Evolutionary conservation across 1,140 invertebrate species (phyloP).

Genomic region (Rhynchophorus ferrugineus): DNA sequence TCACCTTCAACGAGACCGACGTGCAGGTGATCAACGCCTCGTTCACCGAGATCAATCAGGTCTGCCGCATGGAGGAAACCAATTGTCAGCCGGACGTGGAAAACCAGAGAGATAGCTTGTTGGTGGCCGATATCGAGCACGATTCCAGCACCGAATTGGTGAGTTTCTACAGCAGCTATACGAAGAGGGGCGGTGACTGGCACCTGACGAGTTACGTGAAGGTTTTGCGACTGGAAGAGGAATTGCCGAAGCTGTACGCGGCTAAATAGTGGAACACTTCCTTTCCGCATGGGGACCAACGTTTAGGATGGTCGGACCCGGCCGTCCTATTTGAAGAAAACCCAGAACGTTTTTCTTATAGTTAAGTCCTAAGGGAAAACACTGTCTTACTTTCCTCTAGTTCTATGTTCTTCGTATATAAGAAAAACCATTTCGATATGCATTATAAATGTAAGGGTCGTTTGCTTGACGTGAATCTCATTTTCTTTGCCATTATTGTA

Average conservation of each 20-base stretch:
- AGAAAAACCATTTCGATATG: no score
- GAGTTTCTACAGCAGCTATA: constrained; percentile 60
- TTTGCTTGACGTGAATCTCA: background rate
- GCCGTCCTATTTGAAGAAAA: no score
- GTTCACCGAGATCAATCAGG: constrained; percentile 61
- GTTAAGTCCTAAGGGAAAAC: no score
- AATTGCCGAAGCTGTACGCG: constrained; percentile 57
- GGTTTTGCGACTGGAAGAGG: constrained; percentile 57
- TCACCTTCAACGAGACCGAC: constrained; percentile 64
- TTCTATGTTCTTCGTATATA: no score
- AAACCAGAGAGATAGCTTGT: constrained; percentile 59
- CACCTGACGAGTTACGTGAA: constrained; percentile 54
- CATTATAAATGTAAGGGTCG: no score
- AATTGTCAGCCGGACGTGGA: constrained; percentile 64
- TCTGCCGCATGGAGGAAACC: constrained; percentile 52
- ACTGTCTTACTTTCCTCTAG: no score
- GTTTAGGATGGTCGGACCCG: no score
- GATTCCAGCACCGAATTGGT: constrained; percentile 67
- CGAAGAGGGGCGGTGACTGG: constrained; percentile 43
- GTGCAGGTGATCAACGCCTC: constrained; percentile 65
- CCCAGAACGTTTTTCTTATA: no score
- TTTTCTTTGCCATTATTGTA: background rate
- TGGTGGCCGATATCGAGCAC: constrained; percentile 62
- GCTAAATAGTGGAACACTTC: constrained; percentile 16
- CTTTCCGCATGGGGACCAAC: no score